Evolutionary conservation across 2,797 vertebrate genomes (phyloP).

Genomic region (Smutsia gigantea): DNA sequence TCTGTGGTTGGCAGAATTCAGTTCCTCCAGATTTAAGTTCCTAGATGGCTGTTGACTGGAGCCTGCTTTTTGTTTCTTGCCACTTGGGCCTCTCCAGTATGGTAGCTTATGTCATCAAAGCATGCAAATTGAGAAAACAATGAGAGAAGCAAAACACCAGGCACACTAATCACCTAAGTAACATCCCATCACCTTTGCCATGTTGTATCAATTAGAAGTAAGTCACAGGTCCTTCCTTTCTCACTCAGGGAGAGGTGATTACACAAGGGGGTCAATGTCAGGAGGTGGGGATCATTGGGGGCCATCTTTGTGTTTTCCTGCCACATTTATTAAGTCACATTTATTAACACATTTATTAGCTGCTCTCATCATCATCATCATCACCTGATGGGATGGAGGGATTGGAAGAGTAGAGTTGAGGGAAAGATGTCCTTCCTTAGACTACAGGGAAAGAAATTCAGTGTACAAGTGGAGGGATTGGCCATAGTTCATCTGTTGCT

Average conservation of each 20-base stretch:
- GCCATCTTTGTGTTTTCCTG: background rate
- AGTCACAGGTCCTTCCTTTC: background rate
- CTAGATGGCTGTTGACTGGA: background rate
- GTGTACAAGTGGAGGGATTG: background rate
- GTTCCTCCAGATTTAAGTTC: background rate
- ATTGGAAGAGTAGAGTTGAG: background rate
- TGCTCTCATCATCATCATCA: background rate
- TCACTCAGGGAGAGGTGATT: background rate
- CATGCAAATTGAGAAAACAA: background rate
- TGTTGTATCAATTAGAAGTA: background rate
- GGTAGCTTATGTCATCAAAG: background rate
- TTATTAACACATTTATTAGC: no score
- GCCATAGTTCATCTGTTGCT: background rate
- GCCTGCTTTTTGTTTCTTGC: background rate
- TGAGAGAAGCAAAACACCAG: background rate
- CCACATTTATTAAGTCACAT: background rate
- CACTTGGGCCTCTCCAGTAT: background rate
- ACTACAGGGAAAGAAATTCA: background rate
- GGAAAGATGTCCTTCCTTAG: background rate
- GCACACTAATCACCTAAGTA: background rate
- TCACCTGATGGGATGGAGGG: background rate
- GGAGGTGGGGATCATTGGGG: background rate
- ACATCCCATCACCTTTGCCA: background rate
- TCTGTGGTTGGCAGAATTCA: background rate
- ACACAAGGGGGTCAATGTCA: background rate